Evolutionary conservation across 2,113 vertebrate genomes (phyloP), one percentile per base, ranked within the genome.

Genomic region (Corynorhinus townsendii): DNA sequence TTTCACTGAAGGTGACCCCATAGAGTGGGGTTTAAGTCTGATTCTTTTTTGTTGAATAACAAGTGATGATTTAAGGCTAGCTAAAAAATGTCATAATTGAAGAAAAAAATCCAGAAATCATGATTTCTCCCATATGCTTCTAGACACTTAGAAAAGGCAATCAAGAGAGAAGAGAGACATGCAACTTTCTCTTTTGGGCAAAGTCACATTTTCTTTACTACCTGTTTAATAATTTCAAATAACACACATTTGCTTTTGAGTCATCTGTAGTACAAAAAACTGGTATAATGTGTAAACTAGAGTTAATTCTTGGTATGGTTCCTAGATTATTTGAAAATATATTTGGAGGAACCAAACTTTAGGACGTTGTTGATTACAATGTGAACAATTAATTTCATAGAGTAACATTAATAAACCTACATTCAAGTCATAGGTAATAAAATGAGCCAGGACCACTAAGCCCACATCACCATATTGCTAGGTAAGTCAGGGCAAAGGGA

Each of bases 281-380:
- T 54, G 77, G 86, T 92, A 95, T 43, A 73, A 59, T 89, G 52
- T 95, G 64, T 77, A 89, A 96, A 96, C 93, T 91, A 79, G 59
- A 86, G 38, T 80, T 80, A 82, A 93, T 93, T 95, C 49, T 80
- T 97, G 95, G 82, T 59, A 52, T 33, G 22, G 45, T 89, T 95
- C 88, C 95, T 96, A 26, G 69, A 73, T 82, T 95, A 54, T 87
- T 87, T 94, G 89, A 94, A 93, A 97, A 93, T 89, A 66, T 35
- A 95, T 91, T 94, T 91, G 71, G 89, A 83, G 80, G 26, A 91
- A 45, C 45, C 84, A 84, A 77, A 81, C 94, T 77, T 88, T 52
- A 81, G 84, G 66, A 77, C 35, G 64, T 75, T 16, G 8, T 91
- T 84, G 72, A 89, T 56, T 95, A 76, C 38, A 69, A 56, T 22